Evolutionary conservation across 2,888 invertebrate genomes (phyloP).

Genomic region (Mythimna lalbum): DNA sequence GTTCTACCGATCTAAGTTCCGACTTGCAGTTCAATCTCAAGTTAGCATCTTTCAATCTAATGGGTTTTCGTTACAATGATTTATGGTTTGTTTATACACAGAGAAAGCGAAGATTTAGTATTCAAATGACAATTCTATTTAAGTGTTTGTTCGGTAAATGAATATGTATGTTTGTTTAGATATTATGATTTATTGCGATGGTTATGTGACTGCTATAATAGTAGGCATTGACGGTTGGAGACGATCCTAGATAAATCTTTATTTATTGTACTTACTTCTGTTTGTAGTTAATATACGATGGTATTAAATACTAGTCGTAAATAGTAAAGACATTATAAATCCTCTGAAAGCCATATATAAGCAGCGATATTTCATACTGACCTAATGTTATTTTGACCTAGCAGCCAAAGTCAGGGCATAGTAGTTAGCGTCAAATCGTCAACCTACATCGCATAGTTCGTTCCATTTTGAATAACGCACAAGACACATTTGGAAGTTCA

Average conservation of each 20-base stretch:
- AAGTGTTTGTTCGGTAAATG: constrained; percentile 61
- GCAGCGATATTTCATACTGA: not conserved
- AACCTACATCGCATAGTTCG: constrained; percentile 10
- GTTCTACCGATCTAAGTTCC: constrained; percentile 67
- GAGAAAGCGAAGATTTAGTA: constrained; percentile 72
- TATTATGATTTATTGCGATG: constrained; percentile 37
- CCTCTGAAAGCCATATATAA: not conserved
- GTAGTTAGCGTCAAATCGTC: not conserved
- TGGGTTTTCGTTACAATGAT: constrained; percentile 75
- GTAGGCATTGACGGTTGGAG: not conserved
- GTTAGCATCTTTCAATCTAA: constrained; percentile 75
- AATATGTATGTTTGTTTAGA: constrained; percentile 48
- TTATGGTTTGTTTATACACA: constrained; percentile 79
- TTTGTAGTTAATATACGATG: not conserved
- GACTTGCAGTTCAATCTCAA: constrained; percentile 73
- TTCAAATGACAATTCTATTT: constrained; percentile 64
- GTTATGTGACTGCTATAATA: constrained; percentile 23
- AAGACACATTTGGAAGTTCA: constrained; percentile 25
- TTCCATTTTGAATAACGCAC: constrained; percentile 13
- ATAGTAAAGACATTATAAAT: too few species aligned
- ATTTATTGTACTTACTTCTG: constrained; percentile 17
- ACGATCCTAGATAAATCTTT: constrained; percentile 26
- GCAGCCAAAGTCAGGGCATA: not conserved
- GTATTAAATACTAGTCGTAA: not conserved
- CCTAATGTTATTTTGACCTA: not conserved